Base-by-base conservation (phyloP, 2,113 vertebrate genomes). In the Genyomyrus donnyi region DNA sequence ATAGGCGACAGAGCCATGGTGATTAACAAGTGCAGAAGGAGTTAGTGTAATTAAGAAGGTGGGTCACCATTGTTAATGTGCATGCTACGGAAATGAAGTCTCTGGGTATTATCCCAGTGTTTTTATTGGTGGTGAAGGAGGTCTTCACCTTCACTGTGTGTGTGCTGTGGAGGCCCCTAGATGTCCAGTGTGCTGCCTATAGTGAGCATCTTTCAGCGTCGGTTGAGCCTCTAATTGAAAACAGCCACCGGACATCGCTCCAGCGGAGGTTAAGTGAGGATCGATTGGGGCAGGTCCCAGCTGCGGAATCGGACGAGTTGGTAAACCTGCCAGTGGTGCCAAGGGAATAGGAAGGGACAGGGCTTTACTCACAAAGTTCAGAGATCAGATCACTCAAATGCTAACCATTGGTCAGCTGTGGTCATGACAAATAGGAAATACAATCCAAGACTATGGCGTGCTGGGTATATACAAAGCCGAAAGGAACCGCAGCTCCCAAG, bases 111-210 rank as follows among this genome's bases (percentile, higher is more conserved):
- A 35, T 35, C 24, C 1, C 15, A 39, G 66, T 74, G 70, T 77
- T 77, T 77, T 31, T 77, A 77, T 77, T 80, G 74, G 74, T 80
- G 74, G 31, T 77, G 31, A 74, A 77, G 70, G 70, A 77, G 70
- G 70, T 42, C 35, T 39, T 77, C 35, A 77, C 35, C 35, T 17
- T 42, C 74, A 42, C 74, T 39, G 31, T 42, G 15, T 19, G 31
- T 42, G 35, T 42, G 74, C 35, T 66, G 9, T 31, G 62, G 35
- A 77, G 35, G 4, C 35, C 35, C 62, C n/a, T 4, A 70, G 62
- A 13, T 2, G 11, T 10, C 15, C 74, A 5, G 70, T 19, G 4
- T 11, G 1, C 35, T 77, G 35, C 35, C 15, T 17, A 15, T 19
- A 77, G 5, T 17, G 27, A 39, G 31, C 35, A 17, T 19, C 74